Conservation (phyloP, 2,113 vertebrate species). For the Copsychus sechellarum region DNA sequence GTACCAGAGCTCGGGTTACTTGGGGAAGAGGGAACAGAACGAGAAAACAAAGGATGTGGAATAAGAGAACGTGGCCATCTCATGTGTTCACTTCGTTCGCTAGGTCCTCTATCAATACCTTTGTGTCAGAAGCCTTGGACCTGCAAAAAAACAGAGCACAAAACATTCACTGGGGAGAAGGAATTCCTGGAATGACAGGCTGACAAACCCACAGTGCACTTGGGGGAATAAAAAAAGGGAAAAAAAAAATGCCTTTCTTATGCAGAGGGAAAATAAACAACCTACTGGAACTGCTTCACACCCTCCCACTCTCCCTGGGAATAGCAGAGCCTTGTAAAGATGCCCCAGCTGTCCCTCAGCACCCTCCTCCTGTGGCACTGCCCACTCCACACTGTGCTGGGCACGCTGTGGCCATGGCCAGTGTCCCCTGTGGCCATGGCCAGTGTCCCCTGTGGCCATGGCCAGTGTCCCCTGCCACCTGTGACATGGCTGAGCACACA, state of each 20-base stretch:
- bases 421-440: neutral
- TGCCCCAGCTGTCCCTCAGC: neutral
- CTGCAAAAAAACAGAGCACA: conserved; percentile 66
- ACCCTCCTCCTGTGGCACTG: neutral
- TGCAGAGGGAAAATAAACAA: neutral
- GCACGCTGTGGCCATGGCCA: accelerated
- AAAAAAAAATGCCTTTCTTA: neutral
- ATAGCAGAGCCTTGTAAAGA: neutral
- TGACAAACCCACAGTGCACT: neutral
- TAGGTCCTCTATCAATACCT: conserved; percentile 97
- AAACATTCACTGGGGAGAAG: neutral
- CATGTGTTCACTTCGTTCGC: conserved; percentile 95
- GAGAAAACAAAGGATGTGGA: conserved; percentile 69
- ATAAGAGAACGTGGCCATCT: conserved; percentile 65
- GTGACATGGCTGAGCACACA: neutral
- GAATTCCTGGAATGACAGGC: neutral
- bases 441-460: neutral
- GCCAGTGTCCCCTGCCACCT: neutral
- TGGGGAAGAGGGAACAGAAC: conserved; percentile 69
- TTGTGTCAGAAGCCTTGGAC: conserved; percentile 92
- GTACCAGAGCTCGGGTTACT: conserved; percentile 75
- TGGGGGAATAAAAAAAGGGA: no score
- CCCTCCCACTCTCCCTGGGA: neutral
- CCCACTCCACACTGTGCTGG: accelerated
- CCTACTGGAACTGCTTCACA: neutral